Evolutionary conservation across 2,797 vertebrate species (phyloP), one percentile per base, ranked within the genome.

Genomic region (Hybognathus amarus): DNA sequence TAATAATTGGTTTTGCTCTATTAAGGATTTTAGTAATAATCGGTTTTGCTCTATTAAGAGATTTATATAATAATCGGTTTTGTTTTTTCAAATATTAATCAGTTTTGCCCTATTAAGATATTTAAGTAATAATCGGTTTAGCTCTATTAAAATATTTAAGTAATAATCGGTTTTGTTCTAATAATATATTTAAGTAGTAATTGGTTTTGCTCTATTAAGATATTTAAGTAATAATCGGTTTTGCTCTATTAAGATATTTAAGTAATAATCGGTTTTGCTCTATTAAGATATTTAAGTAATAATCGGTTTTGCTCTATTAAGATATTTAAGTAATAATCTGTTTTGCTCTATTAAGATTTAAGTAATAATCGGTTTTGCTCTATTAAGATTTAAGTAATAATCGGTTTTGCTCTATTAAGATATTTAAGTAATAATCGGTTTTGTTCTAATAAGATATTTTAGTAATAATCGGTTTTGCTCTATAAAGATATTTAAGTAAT

Each of bases 111-210:
- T 3, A 11, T 42, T 42, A 42, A 42, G 11, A 42, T 12, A 42
- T 42, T 12, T 12, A 3, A 40, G 38, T 40, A 40, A 4, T 13
- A 45, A 45, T 45, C 42, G 1, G 42, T 13, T 45, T 13, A 13
- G 11, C 0, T 13, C 12, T 12, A 12, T 45, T n/a, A 8, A 17
- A 22, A 69, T 0, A 47, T 9, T 30, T 12, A 12, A 42, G 0
- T 45, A 45, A 1, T 6, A 7, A n/a, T 24, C 13, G 0, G 12
- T 5, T 45, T 45, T 17, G n/a, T 2, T 24, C 0, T 3, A 7
- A 13, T 7, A 24, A 24, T 9, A 12, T 0, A 67, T 67, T 38
- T 11, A 22, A 67, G 0, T 38, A 5, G 0, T 0, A 20, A n/a
- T 24, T 0, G 2, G 33, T 12, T 40, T 13, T 7, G 20, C 0